Base-by-base conservation (phyloP, 30 jellyfish, hydroid and myxozoan species). In the Hydractinia echinata region DNA sequence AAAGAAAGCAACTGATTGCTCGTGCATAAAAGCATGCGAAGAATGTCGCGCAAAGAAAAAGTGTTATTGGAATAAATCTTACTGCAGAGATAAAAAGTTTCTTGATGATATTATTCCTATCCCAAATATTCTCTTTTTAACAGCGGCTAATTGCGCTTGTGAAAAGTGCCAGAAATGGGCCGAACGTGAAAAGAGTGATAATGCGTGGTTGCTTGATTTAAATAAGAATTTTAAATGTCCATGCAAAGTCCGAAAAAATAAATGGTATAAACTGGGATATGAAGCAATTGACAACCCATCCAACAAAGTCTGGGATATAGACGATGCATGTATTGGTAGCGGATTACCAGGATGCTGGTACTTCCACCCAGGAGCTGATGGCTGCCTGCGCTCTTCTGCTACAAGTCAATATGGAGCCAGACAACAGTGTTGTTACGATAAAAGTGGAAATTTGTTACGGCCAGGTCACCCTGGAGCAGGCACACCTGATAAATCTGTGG, bases 361-460 rank as follows among this genome's bases (percentile, higher is more conserved):
- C n/a, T 61, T 48, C 49, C 79, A 81, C 64, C 81, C n/a, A 3
- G 88, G 88, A 15, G 88, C 88, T 19, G 44, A 64, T 68, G 88
- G 88, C 19, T 81, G 88, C 53, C 51, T 81, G 6, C 88, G 79
- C 39, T 81, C 88, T 21, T 14, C 56, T 60, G 51, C 82, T 10
- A 30, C 44, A 30, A 81, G 82, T 66, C 11, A 53, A 3, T 67
- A 53, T 66, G 88, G 82, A 14, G 88, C 88, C 6, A 64, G 88
- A 15, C 88, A 81, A 50, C 88, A 81, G 10, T 81, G 88, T 51
- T 81, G 88, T 81, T 81, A 81, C 39, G 72, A 81, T 20, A 64
- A 19, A 4, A 11, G 51, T n/a, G 88, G 88, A 4, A 19, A 7
- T 54, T 58, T 81, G 15, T 62, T 81, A 49, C 71, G 58, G 30